Conservation (phyloP, 2,113 vertebrate species). For the Limnothrissa miodon region DNA sequence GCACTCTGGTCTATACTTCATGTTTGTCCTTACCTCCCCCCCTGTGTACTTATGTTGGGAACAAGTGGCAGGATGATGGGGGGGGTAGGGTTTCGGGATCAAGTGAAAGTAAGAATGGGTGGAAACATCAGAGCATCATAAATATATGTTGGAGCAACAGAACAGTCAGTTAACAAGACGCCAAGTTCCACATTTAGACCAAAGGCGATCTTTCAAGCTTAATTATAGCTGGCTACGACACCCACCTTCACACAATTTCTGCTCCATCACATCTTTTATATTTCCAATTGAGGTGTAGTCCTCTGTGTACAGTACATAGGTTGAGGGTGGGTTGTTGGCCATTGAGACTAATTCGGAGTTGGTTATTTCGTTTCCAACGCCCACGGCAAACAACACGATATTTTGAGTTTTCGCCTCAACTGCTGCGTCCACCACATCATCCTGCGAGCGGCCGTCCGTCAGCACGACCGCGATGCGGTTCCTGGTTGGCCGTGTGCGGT, state of each 20-base stretch:
- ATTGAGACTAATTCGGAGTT: conserved; percentile 60
- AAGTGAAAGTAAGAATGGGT: background rate
- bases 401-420: conserved; percentile 59
- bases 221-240: background rate
- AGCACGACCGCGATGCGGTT: conserved; percentile 65
- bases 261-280: conserved; percentile 64
- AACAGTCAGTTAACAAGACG: background rate
- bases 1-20: too few species aligned
- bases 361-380: conserved; percentile 62
- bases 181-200: background rate
- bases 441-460: conserved; percentile 65
- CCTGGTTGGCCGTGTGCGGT: conserved; percentile 44
- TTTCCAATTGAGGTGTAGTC: conserved; percentile 63
- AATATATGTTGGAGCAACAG: background rate
- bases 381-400: conserved; percentile 66
- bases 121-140: background rate
- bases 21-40: too few species aligned
- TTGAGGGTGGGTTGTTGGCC: conserved; percentile 60
- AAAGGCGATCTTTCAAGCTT: background rate
- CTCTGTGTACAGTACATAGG: conserved; percentile 62
- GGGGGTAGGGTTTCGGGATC: background rate
- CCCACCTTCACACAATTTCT: conserved; percentile 67
- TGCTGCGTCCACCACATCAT: conserved; percentile 62
- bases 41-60: too few species aligned
- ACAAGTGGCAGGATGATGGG: too few species aligned